Percentiles rank a stretch among this genome's conserved stretches.
Conservation (phyloP, 2,888 invertebrate genomes). For the Andricus quercusramuli region DNA sequence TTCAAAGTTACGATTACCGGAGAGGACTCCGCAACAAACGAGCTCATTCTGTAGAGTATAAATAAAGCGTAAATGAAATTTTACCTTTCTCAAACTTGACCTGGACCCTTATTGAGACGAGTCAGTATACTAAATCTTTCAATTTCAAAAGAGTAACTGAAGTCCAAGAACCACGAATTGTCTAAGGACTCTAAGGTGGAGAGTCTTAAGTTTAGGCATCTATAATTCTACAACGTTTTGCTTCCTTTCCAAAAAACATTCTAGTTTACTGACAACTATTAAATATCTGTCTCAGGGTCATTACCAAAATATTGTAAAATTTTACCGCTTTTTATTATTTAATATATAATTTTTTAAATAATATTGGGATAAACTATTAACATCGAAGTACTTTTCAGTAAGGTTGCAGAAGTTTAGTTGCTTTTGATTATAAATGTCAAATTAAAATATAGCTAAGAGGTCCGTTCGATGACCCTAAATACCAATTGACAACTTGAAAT, state of each 20-base stretch:
- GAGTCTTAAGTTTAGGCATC: too few relatives aligned
- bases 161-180: not conserved
- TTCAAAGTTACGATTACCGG: constrained; percentile 99
- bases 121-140: constrained; percentile 18
- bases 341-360: too few relatives aligned
- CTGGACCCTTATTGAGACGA: not conserved
- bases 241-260: not conserved
- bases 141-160: not conserved
- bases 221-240: too few relatives aligned
- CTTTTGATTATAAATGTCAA: not conserved
- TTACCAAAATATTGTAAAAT: too few relatives aligned
- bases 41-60: constrained; percentile 86
- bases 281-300: not conserved
- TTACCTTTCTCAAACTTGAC: not conserved
- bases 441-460: not conserved
- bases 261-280: not conserved
- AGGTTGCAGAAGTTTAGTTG: not conserved
- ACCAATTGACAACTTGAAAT: too few relatives aligned
- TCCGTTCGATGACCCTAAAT: too few relatives aligned
- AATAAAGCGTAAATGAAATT: constrained; percentile 13
- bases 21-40: constrained; percentile 96
- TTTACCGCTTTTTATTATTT: too few relatives aligned
- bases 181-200: not conserved
- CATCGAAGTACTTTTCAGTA: too few relatives aligned
- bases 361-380: not conserved